These are phyloP conservation scores for Sebastes glaucus DNA, from an alignment of 2,797 vertebrate genomes.

Conservation along the genomic window DNA sequence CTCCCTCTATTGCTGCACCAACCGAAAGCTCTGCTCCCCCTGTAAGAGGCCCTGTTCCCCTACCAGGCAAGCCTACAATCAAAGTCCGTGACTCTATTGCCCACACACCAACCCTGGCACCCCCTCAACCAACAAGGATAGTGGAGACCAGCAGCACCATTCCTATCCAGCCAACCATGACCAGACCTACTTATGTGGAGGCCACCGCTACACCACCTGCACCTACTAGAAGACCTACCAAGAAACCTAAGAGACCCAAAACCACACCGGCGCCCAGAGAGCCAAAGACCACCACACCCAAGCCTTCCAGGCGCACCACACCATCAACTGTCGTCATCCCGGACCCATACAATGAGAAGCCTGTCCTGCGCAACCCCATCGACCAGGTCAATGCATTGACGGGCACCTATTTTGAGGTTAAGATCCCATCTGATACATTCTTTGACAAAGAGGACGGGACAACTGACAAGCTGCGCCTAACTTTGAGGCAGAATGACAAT, in stretches of 20 bases:
- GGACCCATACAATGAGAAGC: conserved; percentile 85
- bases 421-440: conserved; percentile 95
- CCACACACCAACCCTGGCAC: conserved; percentile 89
- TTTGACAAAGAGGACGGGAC: conserved; percentile 95
- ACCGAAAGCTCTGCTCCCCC: conserved; percentile 91
- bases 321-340: conserved; percentile 71
- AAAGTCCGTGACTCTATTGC: conserved; percentile 87
- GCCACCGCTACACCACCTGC: conserved; percentile 86
- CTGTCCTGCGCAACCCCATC: conserved; percentile 90
- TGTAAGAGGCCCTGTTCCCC: conserved; percentile 89
- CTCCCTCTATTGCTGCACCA: conserved; percentile 90
- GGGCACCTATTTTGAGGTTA: conserved; percentile 98
- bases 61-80: conserved; percentile 92
- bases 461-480: conserved; percentile 95
- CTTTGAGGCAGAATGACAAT: conserved; percentile 89
- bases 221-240: conserved; percentile 85
- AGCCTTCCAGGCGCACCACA: conserved; percentile 83
- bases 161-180: conserved; percentile 87
- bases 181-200: conserved; percentile 84
- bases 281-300: conserved; percentile 83
- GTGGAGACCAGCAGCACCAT: conserved; percentile 85
- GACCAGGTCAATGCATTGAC: conserved; percentile 93
- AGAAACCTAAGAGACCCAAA: conserved; percentile 84
- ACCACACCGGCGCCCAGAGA: conserved; percentile 87
- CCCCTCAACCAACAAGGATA: conserved; percentile 88